These are phyloP conservation scores for Lagopus leucura DNA, from an alignment of 2,113 vertebrate genomes.

Conservation along the genomic window DNA sequence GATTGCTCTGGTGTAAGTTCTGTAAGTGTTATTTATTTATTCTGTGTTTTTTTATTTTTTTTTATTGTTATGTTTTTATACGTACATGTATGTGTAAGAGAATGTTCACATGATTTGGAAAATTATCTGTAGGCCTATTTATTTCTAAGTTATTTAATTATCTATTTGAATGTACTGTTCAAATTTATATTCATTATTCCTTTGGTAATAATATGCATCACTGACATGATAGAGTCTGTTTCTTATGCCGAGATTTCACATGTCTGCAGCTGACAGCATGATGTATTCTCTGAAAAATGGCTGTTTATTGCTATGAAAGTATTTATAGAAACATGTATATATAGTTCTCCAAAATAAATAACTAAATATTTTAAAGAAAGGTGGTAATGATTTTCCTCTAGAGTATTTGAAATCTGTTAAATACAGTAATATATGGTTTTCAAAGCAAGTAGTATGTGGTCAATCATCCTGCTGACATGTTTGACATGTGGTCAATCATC, in stretches of 20 bases:
- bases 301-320: background rate
- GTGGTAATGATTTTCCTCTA: background rate
- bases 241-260: background rate
- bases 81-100: background rate
- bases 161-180: background rate
- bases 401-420: background rate
- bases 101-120: background rate
- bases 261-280: background rate
- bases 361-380: no score
- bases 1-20: conserved; percentile 45
- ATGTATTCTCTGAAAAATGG: background rate
- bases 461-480: no score
- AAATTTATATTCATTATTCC: background rate
- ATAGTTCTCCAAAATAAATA: background rate
- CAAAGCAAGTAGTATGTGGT: background rate
- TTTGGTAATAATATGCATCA: background rate
- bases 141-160: background rate
- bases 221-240: background rate
- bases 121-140: background rate
- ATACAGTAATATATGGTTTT: background rate
- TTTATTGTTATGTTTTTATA: background rate
- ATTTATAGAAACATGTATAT: background rate
- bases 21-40: conserved; percentile 36
- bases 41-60: background rate
- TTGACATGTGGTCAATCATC: no score